Evolutionary conservation across 2,797 vertebrate genomes (phyloP).

Genomic region (Labroides dimidiatus): DNA sequence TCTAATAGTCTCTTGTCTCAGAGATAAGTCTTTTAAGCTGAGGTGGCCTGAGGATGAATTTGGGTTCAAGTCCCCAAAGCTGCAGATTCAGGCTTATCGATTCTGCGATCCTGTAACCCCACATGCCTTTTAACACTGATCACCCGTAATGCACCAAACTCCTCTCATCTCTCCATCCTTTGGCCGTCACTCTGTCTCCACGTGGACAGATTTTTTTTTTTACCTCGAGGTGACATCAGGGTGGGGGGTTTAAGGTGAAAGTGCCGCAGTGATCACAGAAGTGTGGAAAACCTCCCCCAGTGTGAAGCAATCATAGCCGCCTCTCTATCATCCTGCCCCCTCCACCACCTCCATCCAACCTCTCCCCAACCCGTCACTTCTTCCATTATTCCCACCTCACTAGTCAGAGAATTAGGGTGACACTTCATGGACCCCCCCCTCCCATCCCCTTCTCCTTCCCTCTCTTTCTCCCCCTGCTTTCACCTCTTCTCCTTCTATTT

Average conservation of each 20-base stretch:
- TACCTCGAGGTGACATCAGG: constrained; percentile 21
- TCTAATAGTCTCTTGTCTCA: constrained; percentile 56
- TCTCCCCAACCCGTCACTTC: constrained; percentile 52
- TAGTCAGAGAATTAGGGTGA: constrained; percentile 77
- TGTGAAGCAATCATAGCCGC: constrained; percentile 73
- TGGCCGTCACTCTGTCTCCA: constrained; percentile 36
- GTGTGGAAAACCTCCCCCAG: constrained; percentile 70
- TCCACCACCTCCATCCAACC: constrained; percentile 58
- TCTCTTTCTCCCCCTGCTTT: constrained; percentile 27
- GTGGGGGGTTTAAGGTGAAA: constrained; percentile 56
- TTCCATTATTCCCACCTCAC: constrained; percentile 76
- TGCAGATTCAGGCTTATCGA: constrained; percentile 57
- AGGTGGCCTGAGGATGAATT: constrained; percentile 45
- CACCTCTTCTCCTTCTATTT: constrained; percentile 59
- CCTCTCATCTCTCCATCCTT: constrained; percentile 5
- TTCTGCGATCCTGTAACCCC: constrained; percentile 48
- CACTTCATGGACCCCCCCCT: constrained; percentile 42
- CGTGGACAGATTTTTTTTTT: constrained; percentile 26
- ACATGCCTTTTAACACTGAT: constrained; percentile 39
- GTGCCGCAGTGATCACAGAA: constrained; percentile 59
- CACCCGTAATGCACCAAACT: constrained; percentile 31
- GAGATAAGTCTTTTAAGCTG: constrained; percentile 55
- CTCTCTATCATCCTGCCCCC: constrained; percentile 74
- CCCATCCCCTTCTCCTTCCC: constrained; percentile 26
- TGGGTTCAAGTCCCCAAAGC: constrained; percentile 48